phyloP scores from a whole-genome alignment of 92 coral and sea anemone species.

The Paragorgia papillata region DNA sequence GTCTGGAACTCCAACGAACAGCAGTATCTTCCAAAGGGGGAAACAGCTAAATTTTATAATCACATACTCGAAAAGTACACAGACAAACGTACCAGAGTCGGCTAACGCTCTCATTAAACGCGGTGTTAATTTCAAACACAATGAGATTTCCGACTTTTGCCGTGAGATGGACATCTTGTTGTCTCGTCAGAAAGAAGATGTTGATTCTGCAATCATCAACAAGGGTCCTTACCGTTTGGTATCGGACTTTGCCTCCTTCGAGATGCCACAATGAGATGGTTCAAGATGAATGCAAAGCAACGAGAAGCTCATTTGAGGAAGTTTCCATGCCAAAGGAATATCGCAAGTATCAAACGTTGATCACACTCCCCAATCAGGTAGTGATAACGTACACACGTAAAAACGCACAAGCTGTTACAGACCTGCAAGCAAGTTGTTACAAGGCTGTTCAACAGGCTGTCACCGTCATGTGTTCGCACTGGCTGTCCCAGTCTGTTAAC shows the following conservation, averaged over 20 bases:
- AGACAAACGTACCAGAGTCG: slow-evolving; percentile 36
- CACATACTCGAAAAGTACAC: slow-evolving; percentile 47
- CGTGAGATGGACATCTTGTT: slow-evolving; percentile 52
- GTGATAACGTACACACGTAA: too few relatives aligned
- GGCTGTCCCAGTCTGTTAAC: too few relatives aligned
- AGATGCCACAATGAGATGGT: slow-evolving; percentile 50
- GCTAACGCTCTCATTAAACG: slow-evolving; percentile 41
- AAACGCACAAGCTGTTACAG: too few relatives aligned
- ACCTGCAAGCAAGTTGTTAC: too few relatives aligned
- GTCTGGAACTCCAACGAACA: slow-evolving; percentile 44
- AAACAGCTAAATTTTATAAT: slow-evolving; percentile 21
- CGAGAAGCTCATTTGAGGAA: slow-evolving; percentile 42
- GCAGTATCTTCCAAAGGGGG: slow-evolving; percentile 14
- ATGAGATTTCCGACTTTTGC: slow-evolving; percentile 57
- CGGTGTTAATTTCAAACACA: too few relatives aligned
- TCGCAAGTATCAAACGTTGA: not conserved
- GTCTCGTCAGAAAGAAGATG: slow-evolving; percentile 50
- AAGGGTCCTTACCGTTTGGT: slow-evolving; percentile 57
- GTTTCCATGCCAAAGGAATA: slow-evolving; percentile 40
- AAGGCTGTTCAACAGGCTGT: too few relatives aligned
- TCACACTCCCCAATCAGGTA: too few relatives aligned
- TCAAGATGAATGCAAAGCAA: too few relatives aligned
- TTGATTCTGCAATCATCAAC: slow-evolving; percentile 61
- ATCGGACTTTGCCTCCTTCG: slow-evolving; percentile 18
- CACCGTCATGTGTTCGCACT: too few relatives aligned